Base-by-base conservation (phyloP, 2,113 vertebrate genomes). In the Amphiprion ocellaris region DNA sequence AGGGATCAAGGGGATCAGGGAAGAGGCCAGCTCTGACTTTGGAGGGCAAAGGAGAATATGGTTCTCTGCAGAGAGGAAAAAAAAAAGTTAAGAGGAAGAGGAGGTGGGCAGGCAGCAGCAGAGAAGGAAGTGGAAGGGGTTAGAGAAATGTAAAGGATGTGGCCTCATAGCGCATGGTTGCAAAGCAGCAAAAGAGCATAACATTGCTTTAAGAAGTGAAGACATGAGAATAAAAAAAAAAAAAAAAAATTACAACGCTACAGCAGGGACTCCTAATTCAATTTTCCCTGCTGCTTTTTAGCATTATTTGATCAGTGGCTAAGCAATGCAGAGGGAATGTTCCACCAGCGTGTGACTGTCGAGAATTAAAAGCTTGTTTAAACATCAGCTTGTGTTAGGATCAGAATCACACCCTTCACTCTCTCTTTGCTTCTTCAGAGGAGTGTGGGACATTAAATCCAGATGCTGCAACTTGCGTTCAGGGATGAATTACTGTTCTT, bases 1-100 rank as follows among this genome's bases (percentile, higher is more conserved):
- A 91, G 80, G 87, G 92, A 92, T 93, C 90, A 90, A 79, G 82
- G 77, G 87, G 92, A 94, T 92, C 78, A 85, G 62, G 80, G 65
- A 74, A 88, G 74, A 88, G 82, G 81, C 74, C 84, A 54, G 81
- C 62, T 85, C 74, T 71, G 72, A 89, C 77, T 90, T 83, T 82
- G 74, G 86, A 80, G 75, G 87, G 75, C 72, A 55, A 67, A 28
- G 59, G 50, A 89, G 86, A 74, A 80, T 84, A 69, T 3, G 11
- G 47, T 79, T 89, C 67, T 82, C 78, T 69, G 63, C 49, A 8
- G 46, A 75, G 69, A 49, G 44, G 4, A 15, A 0, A 6, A 19
- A 46, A 65, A 75, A 64, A 66, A 16, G 26, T 12, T 23, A 54
- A 69, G 52, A 44, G 65, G 69, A 44, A 62, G 66, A 58, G 33